Conservation (phyloP, 2,113 vertebrate genomes). For the Montifringilla adamsi region DNA sequence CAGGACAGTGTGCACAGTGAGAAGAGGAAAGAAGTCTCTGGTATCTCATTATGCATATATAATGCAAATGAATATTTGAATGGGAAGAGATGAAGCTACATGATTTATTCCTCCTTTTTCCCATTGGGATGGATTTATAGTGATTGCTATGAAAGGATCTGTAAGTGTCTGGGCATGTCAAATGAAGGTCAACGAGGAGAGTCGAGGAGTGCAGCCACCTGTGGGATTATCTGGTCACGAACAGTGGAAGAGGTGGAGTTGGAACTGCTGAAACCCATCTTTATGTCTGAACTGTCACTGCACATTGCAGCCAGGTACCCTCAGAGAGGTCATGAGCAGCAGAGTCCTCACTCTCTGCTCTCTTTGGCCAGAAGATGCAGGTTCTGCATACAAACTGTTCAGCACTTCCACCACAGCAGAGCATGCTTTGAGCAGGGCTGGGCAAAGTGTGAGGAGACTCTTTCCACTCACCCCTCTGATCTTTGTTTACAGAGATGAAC, state of each 20-base stretch:
- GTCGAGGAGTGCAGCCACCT: background rate
- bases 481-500: background rate
- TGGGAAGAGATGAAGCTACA: background rate
- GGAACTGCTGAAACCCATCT: background rate
- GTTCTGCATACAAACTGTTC: background rate
- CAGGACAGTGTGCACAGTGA: background rate
- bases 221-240: background rate
- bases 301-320: background rate
- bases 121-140: background rate
- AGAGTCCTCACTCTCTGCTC: background rate
- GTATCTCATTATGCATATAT: constrained; percentile 10
- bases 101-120: background rate
- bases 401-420: background rate
- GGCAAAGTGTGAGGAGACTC: background rate
- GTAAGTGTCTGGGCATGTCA: background rate
- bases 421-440: background rate
- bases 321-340: background rate
- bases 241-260: background rate
- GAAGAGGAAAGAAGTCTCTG: background rate
- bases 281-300: background rate
- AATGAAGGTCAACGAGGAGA: background rate
- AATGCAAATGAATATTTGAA: constrained; percentile 16
- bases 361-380: background rate
- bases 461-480: background rate
- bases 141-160: background rate